Evolutionary conservation across 2,888 invertebrate species (phyloP), one percentile per base, ranked within the genome.

Genomic region (Girardia tigrina): DNA sequence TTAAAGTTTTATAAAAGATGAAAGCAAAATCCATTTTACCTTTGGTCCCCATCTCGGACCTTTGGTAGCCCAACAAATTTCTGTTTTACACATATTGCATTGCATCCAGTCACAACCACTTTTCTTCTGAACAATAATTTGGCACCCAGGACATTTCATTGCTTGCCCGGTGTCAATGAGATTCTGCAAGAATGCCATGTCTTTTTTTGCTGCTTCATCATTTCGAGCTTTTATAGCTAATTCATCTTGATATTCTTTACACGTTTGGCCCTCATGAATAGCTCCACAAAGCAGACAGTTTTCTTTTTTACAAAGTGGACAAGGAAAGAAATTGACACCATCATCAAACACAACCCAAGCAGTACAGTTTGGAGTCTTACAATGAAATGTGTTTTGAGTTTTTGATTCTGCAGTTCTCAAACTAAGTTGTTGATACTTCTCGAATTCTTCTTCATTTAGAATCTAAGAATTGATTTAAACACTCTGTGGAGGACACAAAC

Each of bases 61-160:
- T 80, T 90, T 88, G 0, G 92, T 93, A 74, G 91, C 91, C 93
- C 93, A 93, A 84, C 93, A 93, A 77, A 93, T 91, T 85, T 93
- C 92, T 6, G 91, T 91, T 85, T 91, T 91, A 85, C 93, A 94
- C 86, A 92, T 91, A 0, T 90, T 90, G 84, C 93, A 93, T 79
- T 90, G 88, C 75, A 93, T 86, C 91, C 92, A 92, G 85, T 93
- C 92, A 85, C 93, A 93, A 78, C 93, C 93, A 90, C 90, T 91
- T 86, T 91, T 92, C 85, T 92, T 92, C 85, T 90, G 90, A 28
- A 92, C 87, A 71, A 92, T 88, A 72, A 90, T 89, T 77, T 88
- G 88, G 82, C 93, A 94, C 75, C 90, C 89, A 0, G 93, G 92
- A 84, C 93, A 93, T 74, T 88, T 87, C 82, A 93, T 88, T 0